Evolutionary conservation across 2,797 vertebrate species (phyloP), one percentile per base, ranked within the genome.

Genomic region (Spheniscus humboldti): DNA sequence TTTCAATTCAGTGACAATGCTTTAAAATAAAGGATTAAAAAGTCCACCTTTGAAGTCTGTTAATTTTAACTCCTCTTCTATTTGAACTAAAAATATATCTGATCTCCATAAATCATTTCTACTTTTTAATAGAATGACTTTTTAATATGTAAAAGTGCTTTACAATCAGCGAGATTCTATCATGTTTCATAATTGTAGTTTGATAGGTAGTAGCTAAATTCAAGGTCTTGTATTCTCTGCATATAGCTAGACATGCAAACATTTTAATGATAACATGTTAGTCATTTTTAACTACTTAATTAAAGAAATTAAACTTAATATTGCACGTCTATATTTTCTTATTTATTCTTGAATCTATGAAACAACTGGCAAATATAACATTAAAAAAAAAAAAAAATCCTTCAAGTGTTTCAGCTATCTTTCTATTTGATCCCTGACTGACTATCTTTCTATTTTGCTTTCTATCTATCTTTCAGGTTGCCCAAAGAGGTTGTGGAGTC

Each of bases 51-150:
- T 93, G 62, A 88, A 73, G 24, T 68, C 27, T 78, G 28, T 59
- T 92, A 91, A 66, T 90, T 94, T 88, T 90, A 18, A 52, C 69
- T 78, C 45, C 22, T 74, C 24, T 67, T 79, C 31, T 57, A 10
- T 85, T 73, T 94, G 37, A 73, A 76, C 62, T 94, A 84, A 92
- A 90, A 92, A 85, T 87, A 85, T 20, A 91, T 76, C n/a, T 39
- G 19, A 76, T 35, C 22, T 63, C 67, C 47, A 73, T 41, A 68
- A 90, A 66, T 50, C 0, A 6, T 55, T 64, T 78, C 17, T 55
- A 37, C 41, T 37, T 88, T 86, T 88, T 47, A 63, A 82, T 47
- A 57, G 0, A 68, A 73, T 35, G 0, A 20, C 35, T 69, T 90
- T 84, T 86, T 79, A 25, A 27, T 69, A 62, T 39, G 18, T 12